phyloP scores from a whole-genome alignment of 2,797 vertebrate genomes.

The Aselliscus stoliczkanus region DNA sequence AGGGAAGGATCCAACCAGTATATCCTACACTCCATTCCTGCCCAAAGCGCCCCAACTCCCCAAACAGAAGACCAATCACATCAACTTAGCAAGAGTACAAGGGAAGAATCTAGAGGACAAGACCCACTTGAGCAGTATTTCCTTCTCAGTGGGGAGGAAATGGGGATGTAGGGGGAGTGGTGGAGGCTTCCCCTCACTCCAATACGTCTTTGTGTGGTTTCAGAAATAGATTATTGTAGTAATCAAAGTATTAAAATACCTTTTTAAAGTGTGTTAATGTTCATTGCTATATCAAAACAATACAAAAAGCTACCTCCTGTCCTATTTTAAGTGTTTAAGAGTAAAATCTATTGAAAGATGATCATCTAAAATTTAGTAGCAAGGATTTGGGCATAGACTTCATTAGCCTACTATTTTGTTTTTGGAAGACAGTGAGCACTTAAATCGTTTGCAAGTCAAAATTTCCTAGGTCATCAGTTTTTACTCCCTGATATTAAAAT shows the following conservation, averaged over 20 bases:
- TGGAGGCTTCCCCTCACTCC: neutral
- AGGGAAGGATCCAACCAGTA: neutral
- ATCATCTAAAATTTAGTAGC: neutral
- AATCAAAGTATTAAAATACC: neutral
- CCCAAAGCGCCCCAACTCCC: neutral
- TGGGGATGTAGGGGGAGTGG: rapidly evolving
- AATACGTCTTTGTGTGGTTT: neutral
- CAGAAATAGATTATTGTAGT: neutral
- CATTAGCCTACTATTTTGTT: neutral
- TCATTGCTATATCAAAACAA: neutral
- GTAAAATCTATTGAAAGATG: neutral
- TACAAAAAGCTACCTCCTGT: neutral
- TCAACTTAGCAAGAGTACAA: neutral
- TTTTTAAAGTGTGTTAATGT: neutral
- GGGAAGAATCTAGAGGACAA: neutral
- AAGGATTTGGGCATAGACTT: neutral
- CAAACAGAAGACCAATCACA: neutral
- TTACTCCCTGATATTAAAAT: neutral
- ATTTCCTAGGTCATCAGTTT: neutral
- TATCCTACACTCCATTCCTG: too few relatives aligned
- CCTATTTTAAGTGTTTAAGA: neutral
- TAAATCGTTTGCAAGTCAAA: neutral
- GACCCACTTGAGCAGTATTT: neutral
- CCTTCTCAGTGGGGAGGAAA: neutral
- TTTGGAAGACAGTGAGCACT: neutral